Evolutionary conservation across 2,113 vertebrate genomes (phyloP).

Genomic region (Ivindomyrus marchei): DNA sequence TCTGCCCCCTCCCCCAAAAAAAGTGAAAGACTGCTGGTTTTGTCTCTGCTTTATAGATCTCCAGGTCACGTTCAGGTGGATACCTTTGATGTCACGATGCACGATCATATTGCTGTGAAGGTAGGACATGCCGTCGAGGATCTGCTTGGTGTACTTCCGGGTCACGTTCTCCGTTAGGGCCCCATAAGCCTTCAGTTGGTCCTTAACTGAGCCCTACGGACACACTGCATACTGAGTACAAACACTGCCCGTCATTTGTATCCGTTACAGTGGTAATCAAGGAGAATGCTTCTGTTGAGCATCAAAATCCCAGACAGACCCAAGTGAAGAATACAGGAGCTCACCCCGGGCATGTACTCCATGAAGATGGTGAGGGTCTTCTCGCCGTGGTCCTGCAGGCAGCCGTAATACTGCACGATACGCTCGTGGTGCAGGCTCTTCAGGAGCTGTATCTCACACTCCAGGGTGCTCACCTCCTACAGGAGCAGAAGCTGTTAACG

Average conservation of each 20-base stretch:
- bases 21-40: not conserved
- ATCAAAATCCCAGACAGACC: not conserved
- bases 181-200: slow-evolving; percentile 90
- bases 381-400: slow-evolving; percentile 78
- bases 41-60: not conserved
- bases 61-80: not conserved
- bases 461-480: slow-evolving; percentile 91
- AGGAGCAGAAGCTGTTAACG: not conserved
- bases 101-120: slow-evolving; percentile 98
- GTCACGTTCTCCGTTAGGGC: slow-evolving; percentile 91
- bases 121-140: slow-evolving; percentile 90
- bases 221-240: not conserved
- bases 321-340: slow-evolving; percentile 26
- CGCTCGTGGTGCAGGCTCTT: slow-evolving; percentile 91
- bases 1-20: not conserved
- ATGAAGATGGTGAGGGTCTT: slow-evolving; percentile 94
- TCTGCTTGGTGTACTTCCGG: slow-evolving; percentile 89
- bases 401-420: slow-evolving; percentile 91
- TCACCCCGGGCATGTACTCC: slow-evolving; percentile 96
- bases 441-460: slow-evolving; percentile 93
- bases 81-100: slow-evolving; percentile 94
- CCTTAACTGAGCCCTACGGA: slow-evolving; percentile 84
- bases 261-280: not conserved
- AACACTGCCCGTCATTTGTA: not conserved
- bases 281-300: not conserved